Percentiles rank a stretch among this genome's conserved stretches.
Evolutionary conservation across 23 tunicate species (phyloP).

Genomic region (Trididemnum nubilum): DNA sequence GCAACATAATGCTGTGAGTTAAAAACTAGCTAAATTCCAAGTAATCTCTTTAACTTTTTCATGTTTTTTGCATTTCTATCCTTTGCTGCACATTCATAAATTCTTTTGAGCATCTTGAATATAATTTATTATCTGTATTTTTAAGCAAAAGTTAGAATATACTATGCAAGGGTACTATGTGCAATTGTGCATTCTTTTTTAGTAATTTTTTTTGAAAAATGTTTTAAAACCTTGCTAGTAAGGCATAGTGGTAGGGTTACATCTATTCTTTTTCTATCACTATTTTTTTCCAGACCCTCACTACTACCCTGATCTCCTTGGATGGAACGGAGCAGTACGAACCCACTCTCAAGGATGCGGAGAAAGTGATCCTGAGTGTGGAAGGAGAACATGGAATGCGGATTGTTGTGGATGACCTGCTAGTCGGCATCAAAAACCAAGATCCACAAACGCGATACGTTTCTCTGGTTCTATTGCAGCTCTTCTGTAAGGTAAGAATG

Average conservation of each 20-base stretch:
- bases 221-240: background rate
- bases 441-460: constrained; percentile 48
- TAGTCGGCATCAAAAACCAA: constrained; percentile 50
- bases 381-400: constrained; percentile 88
- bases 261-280: too few relatives aligned
- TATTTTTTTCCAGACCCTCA: constrained; percentile 15
- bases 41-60: too few relatives aligned
- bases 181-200: too few relatives aligned
- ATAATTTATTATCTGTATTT: too few relatives aligned
- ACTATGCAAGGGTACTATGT: too few relatives aligned
- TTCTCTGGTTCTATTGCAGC: constrained; percentile 51
- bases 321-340: constrained; percentile 28
- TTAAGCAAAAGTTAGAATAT: too few relatives aligned
- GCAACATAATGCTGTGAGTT: too few relatives aligned
- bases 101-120: too few relatives aligned
- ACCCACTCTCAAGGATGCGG: constrained; percentile 36
- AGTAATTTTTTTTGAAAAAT: too few relatives aligned
- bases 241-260: background rate
- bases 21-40: too few relatives aligned
- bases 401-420: constrained; percentile 75
- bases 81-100: too few relatives aligned
- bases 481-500: constrained; percentile 62
- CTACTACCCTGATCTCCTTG: constrained; percentile 11
- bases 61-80: too few relatives aligned
- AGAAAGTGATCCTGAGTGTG: constrained; percentile 67